A percentile compares a stretch with the other conserved stretches of the same genome.
These are phyloP conservation scores for Limenitis camilla DNA, from an alignment of 2,888 invertebrate genomes.

Conservation along the genomic window DNA sequence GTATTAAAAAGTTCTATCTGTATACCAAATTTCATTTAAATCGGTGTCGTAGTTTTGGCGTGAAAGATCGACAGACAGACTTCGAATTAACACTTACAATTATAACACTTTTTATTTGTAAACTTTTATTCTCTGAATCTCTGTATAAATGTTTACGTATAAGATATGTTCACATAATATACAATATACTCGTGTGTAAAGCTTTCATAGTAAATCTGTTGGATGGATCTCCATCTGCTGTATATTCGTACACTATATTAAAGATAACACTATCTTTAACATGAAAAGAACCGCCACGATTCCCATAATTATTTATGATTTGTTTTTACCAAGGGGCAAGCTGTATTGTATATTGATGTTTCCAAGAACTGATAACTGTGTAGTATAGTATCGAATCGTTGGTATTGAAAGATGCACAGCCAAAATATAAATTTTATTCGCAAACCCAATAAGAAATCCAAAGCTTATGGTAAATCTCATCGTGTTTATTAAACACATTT, in stretches of 20 bases:
- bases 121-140: too few species aligned
- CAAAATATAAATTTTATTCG: not conserved
- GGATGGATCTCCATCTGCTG: not conserved
- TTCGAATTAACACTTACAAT: too few species aligned
- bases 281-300: slow-evolving; percentile 14
- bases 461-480: not conserved
- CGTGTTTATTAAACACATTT: not conserved
- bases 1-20: too few species aligned
- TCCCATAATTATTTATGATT: slow-evolving; percentile 25
- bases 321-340: slow-evolving; percentile 29
- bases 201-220: too few species aligned
- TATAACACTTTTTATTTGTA: too few species aligned
- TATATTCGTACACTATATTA: slow-evolving; percentile 2
- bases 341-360: slow-evolving; percentile 27
- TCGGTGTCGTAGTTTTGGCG: too few species aligned
- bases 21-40: too few species aligned
- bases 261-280: slow-evolving; percentile 12
- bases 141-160: too few species aligned
- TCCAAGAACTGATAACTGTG: slow-evolving; percentile 30
- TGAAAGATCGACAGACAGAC: too few species aligned
- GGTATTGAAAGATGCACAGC: slow-evolving; percentile 13
- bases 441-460: not conserved
- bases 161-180: too few species aligned
- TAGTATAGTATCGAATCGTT: slow-evolving; percentile 22
- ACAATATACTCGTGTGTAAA: too few species aligned